Conservation (phyloP, 2,797 vertebrate species). For the Rhinella marina region DNA sequence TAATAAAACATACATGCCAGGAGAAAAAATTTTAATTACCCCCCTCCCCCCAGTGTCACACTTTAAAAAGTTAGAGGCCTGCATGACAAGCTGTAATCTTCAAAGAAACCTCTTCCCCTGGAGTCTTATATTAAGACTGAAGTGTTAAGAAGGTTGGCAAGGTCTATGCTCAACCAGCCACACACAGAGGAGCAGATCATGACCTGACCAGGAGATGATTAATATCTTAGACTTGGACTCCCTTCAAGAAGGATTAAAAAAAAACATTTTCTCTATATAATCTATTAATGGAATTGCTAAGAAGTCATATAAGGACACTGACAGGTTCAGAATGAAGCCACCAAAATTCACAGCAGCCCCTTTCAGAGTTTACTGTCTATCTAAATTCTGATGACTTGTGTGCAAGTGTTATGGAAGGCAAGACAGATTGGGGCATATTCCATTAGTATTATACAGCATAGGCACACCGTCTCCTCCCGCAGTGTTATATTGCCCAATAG, state of each 20-base stretch:
- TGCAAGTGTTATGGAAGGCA: conserved; percentile 27
- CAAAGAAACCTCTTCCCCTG: conserved; percentile 18
- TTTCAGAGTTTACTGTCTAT: neutral
- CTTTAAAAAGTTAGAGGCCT: neutral
- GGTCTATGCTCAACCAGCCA: conserved; percentile 2
- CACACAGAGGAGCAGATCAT: conserved; percentile 21
- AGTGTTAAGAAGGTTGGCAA: neutral
- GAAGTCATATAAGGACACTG: conserved; percentile 25
- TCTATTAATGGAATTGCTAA: neutral
- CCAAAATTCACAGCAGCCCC: conserved; percentile 14
- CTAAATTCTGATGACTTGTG: conserved; percentile 6
- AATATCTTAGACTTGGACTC: neutral
- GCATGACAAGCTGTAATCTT: neutral
- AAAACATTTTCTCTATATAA: neutral
- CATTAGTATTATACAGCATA: conserved; percentile 46
- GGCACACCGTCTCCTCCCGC: conserved; percentile 28
- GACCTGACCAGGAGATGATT: neutral
- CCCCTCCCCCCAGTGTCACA: too few relatives aligned
- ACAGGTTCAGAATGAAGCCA: conserved; percentile 8
- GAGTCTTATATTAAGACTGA: neutral
- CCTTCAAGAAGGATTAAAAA: conserved; percentile 6
- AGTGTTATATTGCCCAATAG: conserved; percentile 32
- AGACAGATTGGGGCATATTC: conserved; percentile 7
- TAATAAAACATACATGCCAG: too few relatives aligned
- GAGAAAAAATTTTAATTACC: too few relatives aligned